These are phyloP conservation scores for Carapus acus DNA, from an alignment of 2,797 vertebrate species.

Conservation along the genomic window DNA sequence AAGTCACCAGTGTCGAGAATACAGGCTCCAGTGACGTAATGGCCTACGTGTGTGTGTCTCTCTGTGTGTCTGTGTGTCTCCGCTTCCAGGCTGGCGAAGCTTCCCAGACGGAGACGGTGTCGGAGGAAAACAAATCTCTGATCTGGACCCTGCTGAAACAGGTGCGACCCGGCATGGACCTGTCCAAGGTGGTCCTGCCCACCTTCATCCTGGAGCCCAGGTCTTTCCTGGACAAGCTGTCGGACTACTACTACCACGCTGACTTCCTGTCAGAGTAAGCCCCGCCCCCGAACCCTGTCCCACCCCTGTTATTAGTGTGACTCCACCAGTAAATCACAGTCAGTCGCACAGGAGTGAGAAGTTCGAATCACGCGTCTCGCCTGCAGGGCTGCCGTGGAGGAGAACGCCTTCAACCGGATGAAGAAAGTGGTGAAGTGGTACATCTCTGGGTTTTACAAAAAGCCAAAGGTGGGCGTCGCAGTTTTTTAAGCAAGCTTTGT, in stretches of 20 bases:
- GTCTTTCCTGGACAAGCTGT: conserved; percentile 96
- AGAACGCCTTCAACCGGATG: conserved; percentile 93
- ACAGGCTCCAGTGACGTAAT: too few species aligned
- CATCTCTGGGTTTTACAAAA: conserved; percentile 99
- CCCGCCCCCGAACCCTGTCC: too few species aligned
- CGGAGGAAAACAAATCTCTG: conserved; percentile 97
- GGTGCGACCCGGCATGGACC: conserved; percentile 95
- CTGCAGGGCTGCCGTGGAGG: conserved; percentile 88
- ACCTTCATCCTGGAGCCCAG: conserved; percentile 97
- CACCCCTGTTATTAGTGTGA: too few species aligned
- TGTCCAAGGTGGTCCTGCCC: conserved; percentile 95
- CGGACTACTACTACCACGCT: conserved; percentile 98
- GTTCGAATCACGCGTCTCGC: background rate
- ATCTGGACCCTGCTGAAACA: conserved; percentile 98
- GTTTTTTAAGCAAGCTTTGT: too few species aligned
- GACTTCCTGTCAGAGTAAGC: conserved; percentile 96
- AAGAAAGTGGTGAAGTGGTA: conserved; percentile 99
- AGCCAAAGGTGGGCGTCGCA: conserved; percentile 79
- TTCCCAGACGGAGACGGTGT: conserved; percentile 95
- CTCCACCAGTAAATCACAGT: too few species aligned
- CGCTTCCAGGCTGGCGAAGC: conserved; percentile 86
- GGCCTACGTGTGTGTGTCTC: too few species aligned
- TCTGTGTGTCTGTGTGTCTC: background rate
- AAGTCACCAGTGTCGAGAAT: too few species aligned
- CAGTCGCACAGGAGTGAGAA: background rate